These are phyloP conservation scores for Fulica atra DNA, from an alignment of 2,113 vertebrate species.

Conservation along the genomic window DNA sequence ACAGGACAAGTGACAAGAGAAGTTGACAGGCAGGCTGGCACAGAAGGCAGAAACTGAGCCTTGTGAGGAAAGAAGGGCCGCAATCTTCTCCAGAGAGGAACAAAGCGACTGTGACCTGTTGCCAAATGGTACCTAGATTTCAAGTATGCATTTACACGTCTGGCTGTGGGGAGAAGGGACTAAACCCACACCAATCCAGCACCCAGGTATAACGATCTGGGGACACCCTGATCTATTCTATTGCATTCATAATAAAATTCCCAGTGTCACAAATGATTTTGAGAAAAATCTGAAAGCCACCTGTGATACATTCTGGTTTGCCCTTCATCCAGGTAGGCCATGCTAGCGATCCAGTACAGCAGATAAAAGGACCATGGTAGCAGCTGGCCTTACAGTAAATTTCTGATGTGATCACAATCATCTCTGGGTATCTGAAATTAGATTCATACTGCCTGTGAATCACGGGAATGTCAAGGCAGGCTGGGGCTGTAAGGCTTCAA, in stretches of 20 bases:
- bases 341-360: neutral
- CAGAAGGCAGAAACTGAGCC: neutral
- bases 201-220: rapidly evolving
- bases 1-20: neutral
- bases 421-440: neutral
- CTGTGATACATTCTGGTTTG: neutral
- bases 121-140: neutral
- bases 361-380: neutral
- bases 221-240: neutral
- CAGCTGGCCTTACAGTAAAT: neutral
- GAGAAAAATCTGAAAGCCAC: neutral
- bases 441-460: neutral
- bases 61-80: neutral
- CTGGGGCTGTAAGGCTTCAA: neutral
- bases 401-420: neutral
- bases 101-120: neutral
- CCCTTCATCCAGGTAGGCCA: neutral
- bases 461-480: neutral
- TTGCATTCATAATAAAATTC: neutral
- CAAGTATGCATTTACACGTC: neutral
- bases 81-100: neutral
- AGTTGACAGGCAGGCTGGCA: neutral
- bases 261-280: neutral
- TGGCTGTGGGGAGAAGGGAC: neutral
- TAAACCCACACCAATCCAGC: neutral